Conservation (phyloP, 2,797 vertebrate species). For the Poeciliopsis gracilis region DNA sequence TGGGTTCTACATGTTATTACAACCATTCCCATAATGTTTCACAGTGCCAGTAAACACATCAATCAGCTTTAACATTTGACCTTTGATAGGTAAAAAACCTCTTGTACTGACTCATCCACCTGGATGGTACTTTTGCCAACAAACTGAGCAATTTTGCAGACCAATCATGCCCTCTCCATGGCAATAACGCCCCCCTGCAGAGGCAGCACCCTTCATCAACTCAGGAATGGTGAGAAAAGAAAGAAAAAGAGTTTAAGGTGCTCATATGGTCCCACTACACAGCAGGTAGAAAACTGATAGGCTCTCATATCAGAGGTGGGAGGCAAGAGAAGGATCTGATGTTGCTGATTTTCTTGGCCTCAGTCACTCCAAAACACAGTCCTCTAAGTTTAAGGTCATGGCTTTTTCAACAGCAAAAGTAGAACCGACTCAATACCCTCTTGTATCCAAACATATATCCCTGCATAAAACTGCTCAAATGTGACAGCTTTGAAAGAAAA, state of each 20-base stretch:
- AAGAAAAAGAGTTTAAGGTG: not conserved
- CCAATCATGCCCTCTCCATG: not conserved
- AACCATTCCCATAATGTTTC: not conserved
- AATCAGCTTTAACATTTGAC: not conserved
- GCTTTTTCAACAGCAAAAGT: conserved; percentile 1
- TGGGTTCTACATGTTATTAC: not conserved
- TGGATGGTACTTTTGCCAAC: not conserved
- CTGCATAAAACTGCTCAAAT: not conserved
- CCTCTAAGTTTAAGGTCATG: not conserved
- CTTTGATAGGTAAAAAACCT: not conserved
- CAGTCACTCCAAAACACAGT: not conserved
- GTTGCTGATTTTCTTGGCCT: not conserved
- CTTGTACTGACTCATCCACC: not conserved
- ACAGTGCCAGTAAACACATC: not conserved
- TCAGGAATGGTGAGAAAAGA: not conserved
- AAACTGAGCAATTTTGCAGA: not conserved
- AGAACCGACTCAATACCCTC: not conserved
- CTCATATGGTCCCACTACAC: not conserved
- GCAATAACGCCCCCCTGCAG: not conserved
- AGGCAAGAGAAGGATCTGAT: not conserved
- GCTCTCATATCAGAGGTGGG: not conserved
- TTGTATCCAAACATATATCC: not conserved
- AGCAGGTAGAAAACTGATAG: not conserved
- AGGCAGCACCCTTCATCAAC: not conserved
- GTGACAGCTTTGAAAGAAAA: not conserved